These are phyloP conservation scores for Chloropsis hardwickii DNA, from an alignment of 2,113 vertebrate species.

Conservation along the genomic window DNA sequence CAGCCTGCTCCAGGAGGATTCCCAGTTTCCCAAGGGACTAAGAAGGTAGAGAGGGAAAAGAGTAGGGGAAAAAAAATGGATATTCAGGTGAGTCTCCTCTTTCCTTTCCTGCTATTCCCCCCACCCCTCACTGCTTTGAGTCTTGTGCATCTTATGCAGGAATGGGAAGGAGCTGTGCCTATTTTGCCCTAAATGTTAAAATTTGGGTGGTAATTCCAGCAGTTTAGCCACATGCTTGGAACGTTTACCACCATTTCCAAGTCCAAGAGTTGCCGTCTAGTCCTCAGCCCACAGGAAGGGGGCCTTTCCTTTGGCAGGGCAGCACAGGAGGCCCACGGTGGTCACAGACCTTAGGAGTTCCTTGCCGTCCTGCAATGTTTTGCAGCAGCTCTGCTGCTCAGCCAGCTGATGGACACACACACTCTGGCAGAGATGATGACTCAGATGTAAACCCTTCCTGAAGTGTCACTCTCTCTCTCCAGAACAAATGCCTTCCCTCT, in stretches of 20 bases:
- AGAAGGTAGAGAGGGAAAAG: background rate
- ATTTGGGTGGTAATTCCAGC: background rate
- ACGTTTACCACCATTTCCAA: background rate
- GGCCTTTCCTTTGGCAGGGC: background rate
- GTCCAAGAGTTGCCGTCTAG: background rate
- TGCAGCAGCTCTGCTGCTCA: background rate
- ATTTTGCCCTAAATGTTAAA: background rate
- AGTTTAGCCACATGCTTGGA: background rate
- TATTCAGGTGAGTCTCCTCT: background rate
- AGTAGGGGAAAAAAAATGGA: background rate
- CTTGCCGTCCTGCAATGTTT: background rate
- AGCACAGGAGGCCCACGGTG: background rate
- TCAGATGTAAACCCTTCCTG: conserved; percentile 41
- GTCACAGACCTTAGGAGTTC: background rate
- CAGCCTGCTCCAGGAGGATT: background rate
- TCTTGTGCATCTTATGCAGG: too few species aligned
- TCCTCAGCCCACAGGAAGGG: background rate
- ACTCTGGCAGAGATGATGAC: conserved; percentile 5
- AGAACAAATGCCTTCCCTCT: conserved; percentile 45
- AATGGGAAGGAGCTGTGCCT: background rate
- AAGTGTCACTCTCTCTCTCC: background rate
- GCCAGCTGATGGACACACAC: background rate
- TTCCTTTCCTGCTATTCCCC: background rate
- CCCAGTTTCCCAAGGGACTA: background rate
- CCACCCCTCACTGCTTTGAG: background rate